Conservation (phyloP, 2,888 invertebrate species). For the Agrochola lota region DNA sequence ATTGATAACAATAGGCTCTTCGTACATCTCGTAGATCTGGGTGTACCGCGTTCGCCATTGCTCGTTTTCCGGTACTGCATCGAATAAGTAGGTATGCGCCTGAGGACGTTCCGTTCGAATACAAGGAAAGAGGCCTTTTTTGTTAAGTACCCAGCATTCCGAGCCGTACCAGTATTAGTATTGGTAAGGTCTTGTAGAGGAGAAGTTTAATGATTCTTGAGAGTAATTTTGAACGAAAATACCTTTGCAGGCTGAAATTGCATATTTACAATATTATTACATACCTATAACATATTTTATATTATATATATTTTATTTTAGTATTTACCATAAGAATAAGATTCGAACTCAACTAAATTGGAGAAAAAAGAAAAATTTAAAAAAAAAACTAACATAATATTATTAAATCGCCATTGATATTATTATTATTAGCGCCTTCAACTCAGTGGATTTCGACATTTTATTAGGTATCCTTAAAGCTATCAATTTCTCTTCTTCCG, state of each 20-base stretch:
- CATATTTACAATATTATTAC: background rate
- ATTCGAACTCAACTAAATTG: background rate
- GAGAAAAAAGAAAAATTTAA: too few species aligned
- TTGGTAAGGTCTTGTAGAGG: background rate
- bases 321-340: background rate
- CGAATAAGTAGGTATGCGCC: background rate
- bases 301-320: too few species aligned
- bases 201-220: background rate
- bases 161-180: background rate
- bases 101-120: background rate
- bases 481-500: too few species aligned
- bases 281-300: too few species aligned
- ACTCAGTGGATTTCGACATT: too few species aligned
- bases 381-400: too few species aligned
- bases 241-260: background rate
- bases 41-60: background rate
- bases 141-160: background rate
- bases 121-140: background rate
- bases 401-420: too few species aligned
- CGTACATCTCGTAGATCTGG: background rate
- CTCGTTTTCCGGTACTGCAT: background rate
- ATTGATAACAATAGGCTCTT: background rate
- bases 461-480: too few species aligned
- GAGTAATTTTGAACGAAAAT: background rate
- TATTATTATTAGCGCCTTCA: too few species aligned